Percentiles rank a stretch among this genome's conserved stretches.
Conservation (phyloP, 2,888 invertebrate species). For the Diadromus collaris region DNA sequence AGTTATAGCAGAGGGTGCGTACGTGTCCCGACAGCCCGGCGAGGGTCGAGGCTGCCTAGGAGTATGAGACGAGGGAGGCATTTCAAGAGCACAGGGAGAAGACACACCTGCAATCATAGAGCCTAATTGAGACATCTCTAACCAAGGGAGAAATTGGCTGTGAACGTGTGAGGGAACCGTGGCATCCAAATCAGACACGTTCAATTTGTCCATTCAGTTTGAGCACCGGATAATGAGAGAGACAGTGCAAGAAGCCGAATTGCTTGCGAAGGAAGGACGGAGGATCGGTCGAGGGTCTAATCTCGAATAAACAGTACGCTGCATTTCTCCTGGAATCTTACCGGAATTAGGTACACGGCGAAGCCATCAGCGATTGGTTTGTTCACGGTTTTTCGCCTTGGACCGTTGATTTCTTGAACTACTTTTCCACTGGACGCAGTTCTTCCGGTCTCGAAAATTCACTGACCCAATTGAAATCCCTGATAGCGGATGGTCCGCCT, state of each 20-base stretch:
- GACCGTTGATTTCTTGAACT: background rate
- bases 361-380: constrained; percentile 23
- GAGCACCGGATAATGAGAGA: constrained; percentile 8
- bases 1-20: constrained; percentile 25
- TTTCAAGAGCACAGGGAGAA: constrained; percentile 19
- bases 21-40: background rate
- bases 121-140: constrained; percentile 67
- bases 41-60: background rate
- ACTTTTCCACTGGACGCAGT: constrained; percentile 11
- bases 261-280: background rate
- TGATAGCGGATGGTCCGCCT: constrained; percentile 21
- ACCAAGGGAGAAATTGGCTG: constrained; percentile 68
- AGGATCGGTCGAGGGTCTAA: constrained; percentile 26
- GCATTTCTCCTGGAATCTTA: constrained; percentile 16
- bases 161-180: constrained; percentile 58
- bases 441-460: constrained; percentile 52
- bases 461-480: constrained; percentile 63
- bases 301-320: constrained; percentile 49
- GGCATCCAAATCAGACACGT: constrained; percentile 55
- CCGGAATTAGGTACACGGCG: background rate
- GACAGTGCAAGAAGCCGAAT: background rate
- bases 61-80: background rate
- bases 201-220: constrained; percentile 59
- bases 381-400: constrained; percentile 21
- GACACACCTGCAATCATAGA: constrained; percentile 58